phyloP scores from a whole-genome alignment of 2,888 invertebrate species.

The Hetaerina titia region DNA sequence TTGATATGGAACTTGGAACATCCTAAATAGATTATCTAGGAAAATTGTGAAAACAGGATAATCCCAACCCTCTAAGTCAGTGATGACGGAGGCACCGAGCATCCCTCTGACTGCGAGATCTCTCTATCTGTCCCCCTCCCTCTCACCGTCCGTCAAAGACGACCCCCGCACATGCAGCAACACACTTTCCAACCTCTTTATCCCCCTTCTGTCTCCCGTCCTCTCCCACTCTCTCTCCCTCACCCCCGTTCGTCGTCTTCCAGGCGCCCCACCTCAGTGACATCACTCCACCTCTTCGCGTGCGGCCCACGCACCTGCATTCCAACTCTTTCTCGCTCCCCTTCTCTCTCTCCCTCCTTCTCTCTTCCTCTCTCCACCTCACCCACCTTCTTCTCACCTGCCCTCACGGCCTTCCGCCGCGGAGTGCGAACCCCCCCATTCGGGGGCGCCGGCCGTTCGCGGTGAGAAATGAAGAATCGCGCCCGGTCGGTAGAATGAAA shows the following conservation, averaged over 20 bases:
- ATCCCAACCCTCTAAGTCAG: not conserved
- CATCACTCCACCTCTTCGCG: slow-evolving; percentile 47
- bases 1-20: not conserved
- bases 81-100: not conserved
- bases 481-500: not conserved
- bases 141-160: not conserved
- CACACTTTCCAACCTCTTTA: not conserved
- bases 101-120: not conserved
- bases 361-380: not conserved
- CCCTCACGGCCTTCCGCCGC: not conserved
- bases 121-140: not conserved
- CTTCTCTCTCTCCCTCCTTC: not conserved
- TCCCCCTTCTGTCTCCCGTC: not conserved
- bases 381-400: not conserved
- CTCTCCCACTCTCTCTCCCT: not conserved
- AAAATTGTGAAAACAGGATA: too few species aligned
- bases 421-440: too few species aligned
- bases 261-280: slow-evolving; percentile 42
- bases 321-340: not conserved
- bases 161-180: not conserved
- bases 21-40: not conserved
- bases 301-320: slow-evolving; percentile 57
- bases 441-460: not conserved
- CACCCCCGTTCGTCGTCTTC: not conserved
- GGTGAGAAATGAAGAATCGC: not conserved